phyloP scores from a whole-genome alignment of 2,888 invertebrate species.

The Pollenia labialis region DNA sequence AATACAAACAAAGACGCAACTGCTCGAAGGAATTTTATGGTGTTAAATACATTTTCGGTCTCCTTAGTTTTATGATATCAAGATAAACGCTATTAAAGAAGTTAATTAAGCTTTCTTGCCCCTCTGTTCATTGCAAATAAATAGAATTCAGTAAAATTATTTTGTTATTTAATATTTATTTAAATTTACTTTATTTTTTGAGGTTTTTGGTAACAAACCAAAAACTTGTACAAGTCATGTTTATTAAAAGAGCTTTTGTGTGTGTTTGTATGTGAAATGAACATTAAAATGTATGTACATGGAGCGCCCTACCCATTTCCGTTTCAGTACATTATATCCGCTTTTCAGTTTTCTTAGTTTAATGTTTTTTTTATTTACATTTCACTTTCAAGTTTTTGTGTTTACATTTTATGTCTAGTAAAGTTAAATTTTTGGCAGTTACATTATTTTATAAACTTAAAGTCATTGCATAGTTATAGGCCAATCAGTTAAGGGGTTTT shows the following conservation, averaged over 20 bases:
- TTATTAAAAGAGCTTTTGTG: background rate
- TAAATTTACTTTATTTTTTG: background rate
- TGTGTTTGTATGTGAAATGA: background rate
- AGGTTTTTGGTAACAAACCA: background rate
- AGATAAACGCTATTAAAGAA: too few species aligned
- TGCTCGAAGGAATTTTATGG: too few species aligned
- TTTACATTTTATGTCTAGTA: background rate
- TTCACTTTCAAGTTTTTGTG: conserved; percentile 12
- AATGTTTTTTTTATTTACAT: conserved; percentile 36
- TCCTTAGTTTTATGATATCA: too few species aligned
- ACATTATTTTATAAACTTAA: conserved; percentile 11
- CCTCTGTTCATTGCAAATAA: background rate
- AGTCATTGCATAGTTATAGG: conserved; percentile 11
- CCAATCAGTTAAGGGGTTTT: conserved; percentile 42
- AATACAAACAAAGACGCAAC: too few species aligned
- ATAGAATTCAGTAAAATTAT: background rate
- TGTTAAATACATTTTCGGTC: too few species aligned
- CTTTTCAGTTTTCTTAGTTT: conserved; percentile 13
- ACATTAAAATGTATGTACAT: conserved; percentile 8
- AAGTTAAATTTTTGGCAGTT: conserved; percentile 5
- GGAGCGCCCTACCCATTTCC: conserved; percentile 65
- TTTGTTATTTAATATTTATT: conserved; percentile 37
- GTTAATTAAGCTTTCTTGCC: background rate
- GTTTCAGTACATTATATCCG: conserved; percentile 38
- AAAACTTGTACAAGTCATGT: conserved; percentile 13